Conservation (phyloP, 2,797 vertebrate genomes). For the Crocodylus rhombifer region DNA sequence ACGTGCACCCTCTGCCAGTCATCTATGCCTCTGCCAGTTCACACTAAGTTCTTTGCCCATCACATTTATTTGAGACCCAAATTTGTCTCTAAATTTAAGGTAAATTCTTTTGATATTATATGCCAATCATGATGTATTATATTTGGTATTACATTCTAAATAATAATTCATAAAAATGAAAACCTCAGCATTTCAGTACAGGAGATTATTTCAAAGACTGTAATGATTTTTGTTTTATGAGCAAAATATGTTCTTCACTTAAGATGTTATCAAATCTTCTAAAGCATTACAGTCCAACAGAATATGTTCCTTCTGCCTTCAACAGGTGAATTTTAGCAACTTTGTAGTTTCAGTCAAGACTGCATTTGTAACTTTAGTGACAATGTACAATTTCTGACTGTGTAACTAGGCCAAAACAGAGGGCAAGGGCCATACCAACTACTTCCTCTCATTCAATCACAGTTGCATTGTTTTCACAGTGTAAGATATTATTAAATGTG, state of each 20-base stretch:
- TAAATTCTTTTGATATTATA: neutral
- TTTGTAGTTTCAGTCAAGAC: neutral
- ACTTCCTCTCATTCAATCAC: neutral
- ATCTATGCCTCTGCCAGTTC: neutral
- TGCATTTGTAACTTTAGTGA: neutral
- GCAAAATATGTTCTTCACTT: constrained; percentile 50
- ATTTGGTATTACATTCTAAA: constrained; percentile 24
- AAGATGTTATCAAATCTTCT: constrained; percentile 31
- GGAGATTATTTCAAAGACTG: constrained; percentile 41
- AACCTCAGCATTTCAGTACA: constrained; percentile 54
- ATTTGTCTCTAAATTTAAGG: neutral
- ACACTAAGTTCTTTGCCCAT: neutral
- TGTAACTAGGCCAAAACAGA: neutral
- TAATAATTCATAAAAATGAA: constrained; percentile 62
- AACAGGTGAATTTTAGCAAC: constrained; percentile 22
- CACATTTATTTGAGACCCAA: neutral
- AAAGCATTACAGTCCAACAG: constrained; percentile 44
- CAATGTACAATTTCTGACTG: neutral
- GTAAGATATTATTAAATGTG: too few species aligned
- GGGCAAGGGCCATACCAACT: neutral
- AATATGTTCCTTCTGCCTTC: constrained; percentile 40
- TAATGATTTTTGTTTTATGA: constrained; percentile 59
- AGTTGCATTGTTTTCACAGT: too few species aligned
- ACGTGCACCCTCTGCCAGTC: too few species aligned
- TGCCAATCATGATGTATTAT: neutral